These are phyloP conservation scores for Dryoscopus gambensis DNA, from an alignment of 2,113 vertebrate species.

Conservation along the genomic window DNA sequence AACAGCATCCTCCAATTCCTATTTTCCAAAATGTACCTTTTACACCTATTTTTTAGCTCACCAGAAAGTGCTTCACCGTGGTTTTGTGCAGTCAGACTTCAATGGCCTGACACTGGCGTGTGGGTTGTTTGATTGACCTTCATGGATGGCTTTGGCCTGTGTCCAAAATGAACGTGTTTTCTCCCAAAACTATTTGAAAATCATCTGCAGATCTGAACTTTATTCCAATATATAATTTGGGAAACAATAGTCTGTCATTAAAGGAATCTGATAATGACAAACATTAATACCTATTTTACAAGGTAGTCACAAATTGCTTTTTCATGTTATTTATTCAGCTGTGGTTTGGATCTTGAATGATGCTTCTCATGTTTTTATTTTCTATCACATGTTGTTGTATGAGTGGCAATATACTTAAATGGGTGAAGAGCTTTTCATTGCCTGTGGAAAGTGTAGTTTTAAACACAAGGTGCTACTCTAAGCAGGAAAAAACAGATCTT, in stretches of 20 bases:
- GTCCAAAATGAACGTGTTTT: neutral
- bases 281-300: neutral
- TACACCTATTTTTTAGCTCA: neutral
- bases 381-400: neutral
- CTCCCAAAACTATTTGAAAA: neutral
- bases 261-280: neutral
- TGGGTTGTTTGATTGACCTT: neutral
- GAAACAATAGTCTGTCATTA: fast-evolving
- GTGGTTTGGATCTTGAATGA: neutral
- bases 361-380: neutral
- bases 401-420: neutral
- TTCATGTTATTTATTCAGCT: neutral
- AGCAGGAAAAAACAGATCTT: neutral
- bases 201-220: neutral
- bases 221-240: neutral
- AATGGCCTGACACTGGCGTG: neutral
- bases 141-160: neutral
- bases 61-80: neutral
- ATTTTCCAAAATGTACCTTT: neutral
- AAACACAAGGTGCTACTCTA: neutral
- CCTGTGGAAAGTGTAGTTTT: neutral
- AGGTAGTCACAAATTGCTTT: neutral
- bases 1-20: neutral
- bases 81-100: neutral
- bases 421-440: neutral